These are phyloP conservation scores for Amphiprion clarkii DNA, from an alignment of 2,797 vertebrate species.

Conservation along the genomic window DNA sequence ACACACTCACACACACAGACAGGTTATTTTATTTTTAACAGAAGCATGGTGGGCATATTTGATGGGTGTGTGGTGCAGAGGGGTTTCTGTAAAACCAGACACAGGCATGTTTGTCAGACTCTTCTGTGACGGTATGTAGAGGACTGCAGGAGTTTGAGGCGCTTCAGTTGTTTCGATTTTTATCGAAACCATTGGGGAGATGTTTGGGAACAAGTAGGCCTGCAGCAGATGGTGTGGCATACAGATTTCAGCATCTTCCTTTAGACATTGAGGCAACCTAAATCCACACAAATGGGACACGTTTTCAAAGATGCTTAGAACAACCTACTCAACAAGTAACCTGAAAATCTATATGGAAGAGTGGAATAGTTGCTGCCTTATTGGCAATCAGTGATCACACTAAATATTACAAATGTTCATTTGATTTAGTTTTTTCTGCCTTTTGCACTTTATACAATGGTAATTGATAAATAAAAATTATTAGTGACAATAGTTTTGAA, in stretches of 20 bases:
- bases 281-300: background rate
- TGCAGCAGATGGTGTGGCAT: no score
- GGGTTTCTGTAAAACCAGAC: constrained; percentile 43
- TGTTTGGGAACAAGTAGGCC: background rate
- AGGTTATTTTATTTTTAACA: constrained; percentile 70
- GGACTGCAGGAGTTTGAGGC: background rate
- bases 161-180: background rate
- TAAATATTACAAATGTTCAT: background rate
- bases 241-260: no score
- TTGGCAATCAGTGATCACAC: background rate
- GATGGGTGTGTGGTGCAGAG: constrained; percentile 48
- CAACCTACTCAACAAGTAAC: background rate
- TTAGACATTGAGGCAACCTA: background rate
- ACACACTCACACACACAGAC: constrained; percentile 22
- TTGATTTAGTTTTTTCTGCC: background rate
- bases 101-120: constrained; percentile 33
- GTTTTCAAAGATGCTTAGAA: background rate
- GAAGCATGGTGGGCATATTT: constrained; percentile 70
- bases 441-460: background rate
- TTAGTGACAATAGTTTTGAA: background rate
- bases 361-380: background rate
- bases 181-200: background rate
- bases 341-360: background rate
- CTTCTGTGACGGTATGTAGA: constrained; percentile 16
- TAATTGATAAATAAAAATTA: background rate